These are phyloP conservation scores for Mamestra brassicae DNA, from an alignment of 2,888 invertebrate species.

Conservation along the genomic window DNA sequence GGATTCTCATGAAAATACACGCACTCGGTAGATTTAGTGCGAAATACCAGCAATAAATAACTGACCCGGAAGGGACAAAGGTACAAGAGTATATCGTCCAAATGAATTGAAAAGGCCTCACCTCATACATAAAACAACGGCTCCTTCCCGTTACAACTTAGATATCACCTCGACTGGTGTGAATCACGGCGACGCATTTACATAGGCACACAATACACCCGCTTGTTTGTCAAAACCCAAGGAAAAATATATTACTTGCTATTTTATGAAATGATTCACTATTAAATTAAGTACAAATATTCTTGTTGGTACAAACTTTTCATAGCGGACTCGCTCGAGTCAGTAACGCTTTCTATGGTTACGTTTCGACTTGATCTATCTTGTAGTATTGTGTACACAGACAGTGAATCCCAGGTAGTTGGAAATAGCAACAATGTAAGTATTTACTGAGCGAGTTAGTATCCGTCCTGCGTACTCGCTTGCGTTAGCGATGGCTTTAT, in stretches of 20 bases:
- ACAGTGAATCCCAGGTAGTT: slow-evolving; percentile 30
- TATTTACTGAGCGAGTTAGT: slow-evolving; percentile 57
- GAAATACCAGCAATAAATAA: slow-evolving; percentile 89
- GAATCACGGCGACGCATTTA: slow-evolving; percentile 81
- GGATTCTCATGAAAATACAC: slow-evolving; percentile 78
- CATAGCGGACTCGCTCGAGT: slow-evolving; percentile 18
- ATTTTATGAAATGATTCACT: slow-evolving; percentile 12
- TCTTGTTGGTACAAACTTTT: slow-evolving; percentile 9
- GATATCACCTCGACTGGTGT: slow-evolving; percentile 78
- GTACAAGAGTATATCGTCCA: slow-evolving; percentile 86
- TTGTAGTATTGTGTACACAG: slow-evolving; percentile 19
- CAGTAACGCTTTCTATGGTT: slow-evolving; percentile 5
- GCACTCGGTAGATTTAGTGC: slow-evolving; percentile 82
- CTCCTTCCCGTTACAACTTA: slow-evolving; percentile 76
- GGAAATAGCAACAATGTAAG: slow-evolving; percentile 57
- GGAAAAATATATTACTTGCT: slow-evolving; percentile 33
- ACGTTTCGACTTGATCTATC: slow-evolving; percentile 21
- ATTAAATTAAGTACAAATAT: slow-evolving; percentile 37
- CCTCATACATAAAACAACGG: slow-evolving; percentile 89
- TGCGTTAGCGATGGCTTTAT: slow-evolving; percentile 63
- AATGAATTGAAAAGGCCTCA: slow-evolving; percentile 90
- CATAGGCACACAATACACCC: slow-evolving; percentile 70
- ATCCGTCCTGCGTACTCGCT: slow-evolving; percentile 41
- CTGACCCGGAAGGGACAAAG: slow-evolving; percentile 89
- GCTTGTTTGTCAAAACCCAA: slow-evolving; percentile 44